These are phyloP conservation scores for Hymenopus coronatus DNA, from an alignment of 2,888 invertebrate genomes.

Conservation along the genomic window DNA sequence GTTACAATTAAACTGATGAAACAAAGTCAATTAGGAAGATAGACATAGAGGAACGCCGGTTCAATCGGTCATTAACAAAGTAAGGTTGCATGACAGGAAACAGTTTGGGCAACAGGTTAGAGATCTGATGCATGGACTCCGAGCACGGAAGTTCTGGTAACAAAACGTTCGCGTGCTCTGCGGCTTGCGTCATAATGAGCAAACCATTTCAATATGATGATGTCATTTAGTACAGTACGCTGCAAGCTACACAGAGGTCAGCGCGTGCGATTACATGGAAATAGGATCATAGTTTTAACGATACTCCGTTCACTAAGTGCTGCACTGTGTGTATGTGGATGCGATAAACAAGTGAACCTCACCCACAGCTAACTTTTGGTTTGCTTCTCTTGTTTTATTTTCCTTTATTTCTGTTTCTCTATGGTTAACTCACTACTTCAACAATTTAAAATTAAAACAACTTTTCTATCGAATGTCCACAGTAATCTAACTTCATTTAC, in stretches of 20 bases:
- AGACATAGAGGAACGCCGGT: background rate
- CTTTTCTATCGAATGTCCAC: too few species aligned
- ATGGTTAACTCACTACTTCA: too few species aligned
- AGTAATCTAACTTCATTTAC: too few species aligned
- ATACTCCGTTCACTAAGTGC: background rate
- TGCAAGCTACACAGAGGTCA: background rate
- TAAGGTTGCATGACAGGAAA: background rate
- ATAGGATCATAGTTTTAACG: background rate
- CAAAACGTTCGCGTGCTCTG: background rate
- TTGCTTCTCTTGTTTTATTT: background rate
- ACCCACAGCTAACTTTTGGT: background rate
- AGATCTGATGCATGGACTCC: background rate
- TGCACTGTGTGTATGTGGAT: background rate
- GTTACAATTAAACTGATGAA: too few species aligned
- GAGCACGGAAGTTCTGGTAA: background rate
- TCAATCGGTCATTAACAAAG: background rate
- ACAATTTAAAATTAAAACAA: too few species aligned
- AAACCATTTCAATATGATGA: background rate
- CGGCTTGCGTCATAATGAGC: background rate
- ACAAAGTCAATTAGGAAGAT: background rate
- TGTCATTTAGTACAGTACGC: background rate
- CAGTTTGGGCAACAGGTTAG: background rate
- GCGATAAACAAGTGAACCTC: background rate
- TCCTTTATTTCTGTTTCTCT: background rate
- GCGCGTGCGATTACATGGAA: background rate